A percentile compares a stretch with the other conserved stretches of the same genome.
Conservation (phyloP, 2,113 vertebrate species). For the Vanacampus margaritifer region DNA sequence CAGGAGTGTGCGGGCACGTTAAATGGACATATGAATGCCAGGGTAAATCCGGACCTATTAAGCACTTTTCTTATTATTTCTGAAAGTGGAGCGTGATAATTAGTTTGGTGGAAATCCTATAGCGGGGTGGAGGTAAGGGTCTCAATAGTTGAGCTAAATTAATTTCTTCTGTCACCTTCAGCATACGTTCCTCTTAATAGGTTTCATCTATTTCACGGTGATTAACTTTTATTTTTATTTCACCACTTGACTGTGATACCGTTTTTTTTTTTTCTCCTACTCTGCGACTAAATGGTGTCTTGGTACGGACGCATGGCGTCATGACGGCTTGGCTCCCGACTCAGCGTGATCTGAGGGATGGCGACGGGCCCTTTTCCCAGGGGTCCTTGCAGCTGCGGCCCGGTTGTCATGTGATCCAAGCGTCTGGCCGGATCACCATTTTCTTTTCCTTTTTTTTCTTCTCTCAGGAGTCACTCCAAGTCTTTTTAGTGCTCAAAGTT, state of each 20-base stretch:
- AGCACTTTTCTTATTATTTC: constrained; percentile 73
- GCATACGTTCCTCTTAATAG: constrained; percentile 69
- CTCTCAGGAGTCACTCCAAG: constrained; percentile 68
- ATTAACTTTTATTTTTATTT: constrained; percentile 54
- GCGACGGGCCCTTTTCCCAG: constrained; percentile 67
- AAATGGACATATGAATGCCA: constrained; percentile 72
- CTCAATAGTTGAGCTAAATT: constrained; percentile 72
- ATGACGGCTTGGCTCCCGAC: constrained; percentile 38
- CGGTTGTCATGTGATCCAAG: constrained; percentile 68
- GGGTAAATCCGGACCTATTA: constrained; percentile 73
- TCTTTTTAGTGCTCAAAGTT: constrained; percentile 65
- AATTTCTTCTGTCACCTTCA: constrained; percentile 74
- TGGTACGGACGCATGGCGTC: constrained; percentile 38
- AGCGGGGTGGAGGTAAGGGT: constrained; percentile 65
- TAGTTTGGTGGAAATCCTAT: constrained; percentile 71
- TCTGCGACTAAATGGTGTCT: constrained; percentile 39
- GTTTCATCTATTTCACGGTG: constrained; percentile 72
- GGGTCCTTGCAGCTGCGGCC: constrained; percentile 56
- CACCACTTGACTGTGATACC: constrained; percentile 51
- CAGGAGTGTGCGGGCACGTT: constrained; percentile 61
- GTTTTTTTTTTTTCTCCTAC: constrained; percentile 39
- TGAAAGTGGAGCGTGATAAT: constrained; percentile 75
- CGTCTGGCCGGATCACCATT: constrained; percentile 55
- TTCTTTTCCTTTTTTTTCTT: neutral
- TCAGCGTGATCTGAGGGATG: constrained; percentile 54